These are phyloP conservation scores for Chirona hameri DNA, from an alignment of 2,888 invertebrate genomes.

Conservation along the genomic window DNA sequence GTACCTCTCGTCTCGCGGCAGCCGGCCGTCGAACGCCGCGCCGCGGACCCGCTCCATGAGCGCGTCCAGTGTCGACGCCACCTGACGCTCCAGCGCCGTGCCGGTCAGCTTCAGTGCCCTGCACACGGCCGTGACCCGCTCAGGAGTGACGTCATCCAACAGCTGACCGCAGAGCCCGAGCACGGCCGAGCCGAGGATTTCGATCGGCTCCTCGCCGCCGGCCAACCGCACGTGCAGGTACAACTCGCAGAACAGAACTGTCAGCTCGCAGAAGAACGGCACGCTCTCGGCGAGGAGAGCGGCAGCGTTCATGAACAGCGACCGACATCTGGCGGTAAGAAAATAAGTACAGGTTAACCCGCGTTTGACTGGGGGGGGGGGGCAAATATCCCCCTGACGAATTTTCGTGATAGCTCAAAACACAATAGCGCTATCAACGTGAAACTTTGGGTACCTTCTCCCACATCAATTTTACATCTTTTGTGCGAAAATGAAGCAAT, in stretches of 20 bases:
- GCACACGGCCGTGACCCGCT: background rate
- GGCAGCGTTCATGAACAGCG: background rate
- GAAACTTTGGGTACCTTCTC: no score
- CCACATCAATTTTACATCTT: no score
- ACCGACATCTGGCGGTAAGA: background rate
- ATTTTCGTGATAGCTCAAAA: no score
- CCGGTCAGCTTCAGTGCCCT: background rate
- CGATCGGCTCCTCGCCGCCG: constrained; percentile 4
- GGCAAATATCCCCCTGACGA: no score
- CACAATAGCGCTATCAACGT: no score
- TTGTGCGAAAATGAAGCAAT: no score
- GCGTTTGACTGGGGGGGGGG: no score
- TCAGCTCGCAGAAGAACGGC: background rate
- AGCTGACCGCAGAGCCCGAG: background rate
- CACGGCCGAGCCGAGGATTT: background rate
- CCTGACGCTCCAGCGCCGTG: background rate
- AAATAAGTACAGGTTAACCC: no score
- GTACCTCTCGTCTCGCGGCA: background rate
- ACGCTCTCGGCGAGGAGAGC: background rate
- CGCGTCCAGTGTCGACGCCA: background rate
- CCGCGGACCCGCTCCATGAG: background rate
- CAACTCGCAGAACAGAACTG: constrained; percentile 22
- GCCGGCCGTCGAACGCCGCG: background rate
- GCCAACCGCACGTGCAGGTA: constrained; percentile 7
- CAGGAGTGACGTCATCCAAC: background rate